A percentile compares a stretch with the other conserved stretches of the same genome.
Conservation (phyloP, 2,888 invertebrate genomes). For the Agrochola lota region DNA sequence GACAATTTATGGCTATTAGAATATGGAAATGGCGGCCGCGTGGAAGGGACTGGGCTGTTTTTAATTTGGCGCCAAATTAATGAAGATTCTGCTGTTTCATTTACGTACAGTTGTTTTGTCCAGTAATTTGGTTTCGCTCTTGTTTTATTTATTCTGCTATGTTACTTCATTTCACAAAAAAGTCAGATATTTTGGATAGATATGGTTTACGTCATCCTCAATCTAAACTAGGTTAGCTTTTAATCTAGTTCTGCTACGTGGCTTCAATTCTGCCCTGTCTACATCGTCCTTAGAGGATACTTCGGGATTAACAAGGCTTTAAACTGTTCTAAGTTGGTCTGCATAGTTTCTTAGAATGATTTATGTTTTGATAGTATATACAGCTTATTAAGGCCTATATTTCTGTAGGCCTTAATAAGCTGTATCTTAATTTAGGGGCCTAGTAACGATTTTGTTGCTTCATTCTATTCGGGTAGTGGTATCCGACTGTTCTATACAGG, state of each 20-base stretch:
- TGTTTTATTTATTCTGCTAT: slow-evolving; percentile 53
- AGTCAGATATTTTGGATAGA: slow-evolving; percentile 4
- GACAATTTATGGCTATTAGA: slow-evolving; percentile 83
- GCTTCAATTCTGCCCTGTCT: slow-evolving; percentile 20
- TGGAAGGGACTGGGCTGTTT: slow-evolving; percentile 80
- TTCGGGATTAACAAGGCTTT: slow-evolving; percentile 59
- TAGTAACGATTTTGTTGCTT: slow-evolving; percentile 80
- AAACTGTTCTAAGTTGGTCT: slow-evolving; percentile 50
- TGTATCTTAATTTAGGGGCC: slow-evolving; percentile 18
- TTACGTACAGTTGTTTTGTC: slow-evolving; percentile 66
- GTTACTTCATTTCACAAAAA: slow-evolving; percentile 14
- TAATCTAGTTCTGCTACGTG: slow-evolving; percentile 39
- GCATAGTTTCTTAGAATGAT: slow-evolving; percentile 53
- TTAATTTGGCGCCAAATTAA: slow-evolving; percentile 85
- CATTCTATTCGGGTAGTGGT: slow-evolving; percentile 70
- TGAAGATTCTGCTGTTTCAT: slow-evolving; percentile 81
- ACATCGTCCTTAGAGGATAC: slow-evolving; percentile 35
- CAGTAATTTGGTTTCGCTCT: slow-evolving; percentile 67
- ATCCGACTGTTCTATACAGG: slow-evolving; percentile 40
- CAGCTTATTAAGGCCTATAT: not conserved
- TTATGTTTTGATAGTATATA: slow-evolving; percentile 29
- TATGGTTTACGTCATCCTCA: slow-evolving; percentile 3
- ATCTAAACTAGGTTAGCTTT: slow-evolving; percentile 19
- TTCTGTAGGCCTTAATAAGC: slow-evolving; percentile 20
- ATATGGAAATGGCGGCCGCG: slow-evolving; percentile 80